These are phyloP conservation scores for Actinernus sp. DNA, from an alignment of 92 coral and sea anemone species.

Conservation along the genomic window DNA sequence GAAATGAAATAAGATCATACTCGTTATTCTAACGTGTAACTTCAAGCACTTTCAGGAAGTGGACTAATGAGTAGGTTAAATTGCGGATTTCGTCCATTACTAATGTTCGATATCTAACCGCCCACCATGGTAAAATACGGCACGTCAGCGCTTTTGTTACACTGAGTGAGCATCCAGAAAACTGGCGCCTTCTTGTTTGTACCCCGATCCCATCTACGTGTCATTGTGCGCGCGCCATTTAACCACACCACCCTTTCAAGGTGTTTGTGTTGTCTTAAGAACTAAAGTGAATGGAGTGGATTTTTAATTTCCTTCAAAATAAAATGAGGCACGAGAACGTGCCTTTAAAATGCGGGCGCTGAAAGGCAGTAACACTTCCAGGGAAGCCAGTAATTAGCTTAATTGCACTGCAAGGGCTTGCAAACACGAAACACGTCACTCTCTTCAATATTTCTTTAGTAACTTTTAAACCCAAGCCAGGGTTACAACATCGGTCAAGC, in stretches of 20 bases:
- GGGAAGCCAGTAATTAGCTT: neutral
- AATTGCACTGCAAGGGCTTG: neutral
- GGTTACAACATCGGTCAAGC: no score
- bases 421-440: neutral
- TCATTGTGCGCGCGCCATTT: neutral
- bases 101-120: conserved; percentile 24
- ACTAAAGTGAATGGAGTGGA: neutral
- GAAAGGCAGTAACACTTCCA: neutral
- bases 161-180: neutral
- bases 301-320: neutral
- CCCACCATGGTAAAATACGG: conserved; percentile 12
- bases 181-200: neutral
- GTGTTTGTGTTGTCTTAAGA: neutral
- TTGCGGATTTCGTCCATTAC: conserved; percentile 22
- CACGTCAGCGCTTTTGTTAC: conserved; percentile 9
- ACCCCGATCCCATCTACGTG: neutral
- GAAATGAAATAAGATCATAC: conserved; percentile 25
- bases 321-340: neutral
- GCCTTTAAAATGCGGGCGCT: neutral
- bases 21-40: conserved; percentile 15
- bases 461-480: no score
- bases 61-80: conserved; percentile 24
- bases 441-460: neutral
- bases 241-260: neutral
- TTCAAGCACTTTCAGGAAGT: conserved; percentile 42